Conservation (phyloP, 2,797 vertebrate genomes). For the Smutsia gigantea region DNA sequence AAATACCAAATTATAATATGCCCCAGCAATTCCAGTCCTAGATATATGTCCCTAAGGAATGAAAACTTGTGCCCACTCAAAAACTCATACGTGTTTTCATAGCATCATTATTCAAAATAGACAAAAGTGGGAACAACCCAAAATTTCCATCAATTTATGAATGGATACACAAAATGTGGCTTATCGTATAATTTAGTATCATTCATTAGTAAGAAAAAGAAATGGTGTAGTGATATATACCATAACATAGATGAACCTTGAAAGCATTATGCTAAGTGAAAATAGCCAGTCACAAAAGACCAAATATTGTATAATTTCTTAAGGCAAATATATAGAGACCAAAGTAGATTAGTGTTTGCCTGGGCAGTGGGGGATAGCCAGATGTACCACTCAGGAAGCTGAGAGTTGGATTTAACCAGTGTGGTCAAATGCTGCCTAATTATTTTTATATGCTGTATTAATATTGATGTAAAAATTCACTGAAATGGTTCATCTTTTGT, state of each 20-base stretch:
- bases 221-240: background rate
- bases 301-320: background rate
- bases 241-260: background rate
- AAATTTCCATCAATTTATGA: background rate
- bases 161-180: background rate
- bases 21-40: background rate
- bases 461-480: background rate
- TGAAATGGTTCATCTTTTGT: conserved; percentile 38
- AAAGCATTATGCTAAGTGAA: background rate
- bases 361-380: background rate
- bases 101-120: background rate
- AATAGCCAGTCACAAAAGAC: background rate
- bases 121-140: background rate
- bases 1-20: background rate
- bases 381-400: background rate
- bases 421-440: background rate
- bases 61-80: background rate
- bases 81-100: background rate
- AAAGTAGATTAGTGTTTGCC: background rate
- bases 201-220: background rate
- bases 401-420: conserved; percentile 20
- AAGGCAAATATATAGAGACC: background rate
- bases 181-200: background rate
- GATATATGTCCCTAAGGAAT: background rate
- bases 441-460: background rate